Percentiles rank a stretch among this genome's conserved stretches.
Conservation (phyloP, 2,797 vertebrate species). For the Lacerta bilineata region DNA sequence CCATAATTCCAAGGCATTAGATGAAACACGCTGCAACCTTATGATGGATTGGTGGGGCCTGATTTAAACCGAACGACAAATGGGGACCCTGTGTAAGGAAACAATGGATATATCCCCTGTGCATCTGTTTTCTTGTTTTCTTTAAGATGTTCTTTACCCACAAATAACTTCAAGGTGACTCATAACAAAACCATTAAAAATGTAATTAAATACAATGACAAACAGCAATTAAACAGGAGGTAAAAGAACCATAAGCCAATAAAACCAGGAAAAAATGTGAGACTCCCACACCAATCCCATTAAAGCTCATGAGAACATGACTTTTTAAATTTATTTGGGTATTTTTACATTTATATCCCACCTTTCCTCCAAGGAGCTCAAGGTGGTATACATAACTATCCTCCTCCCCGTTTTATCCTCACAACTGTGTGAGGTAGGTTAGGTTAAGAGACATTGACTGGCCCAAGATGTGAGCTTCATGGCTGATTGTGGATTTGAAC, state of each 20-base stretch:
- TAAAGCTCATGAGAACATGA: not conserved
- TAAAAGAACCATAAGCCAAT: not conserved
- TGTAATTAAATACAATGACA: not conserved
- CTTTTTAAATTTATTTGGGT: too few species aligned
- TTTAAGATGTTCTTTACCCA: not conserved
- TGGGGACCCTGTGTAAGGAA: not conserved
- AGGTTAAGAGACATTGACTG: too few species aligned
- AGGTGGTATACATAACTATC: too few species aligned
- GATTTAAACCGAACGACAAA: conserved; percentile 39
- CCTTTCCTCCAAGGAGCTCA: too few species aligned
- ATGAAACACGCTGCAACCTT: conserved; percentile 39
- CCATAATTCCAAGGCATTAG: conserved; percentile 49
- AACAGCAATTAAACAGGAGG: not conserved
- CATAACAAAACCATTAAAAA: not conserved
- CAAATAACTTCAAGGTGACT: not conserved
- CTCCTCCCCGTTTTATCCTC: too few species aligned
- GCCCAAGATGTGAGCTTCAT: too few species aligned
- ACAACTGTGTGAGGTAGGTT: too few species aligned
- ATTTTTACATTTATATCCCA: too few species aligned
- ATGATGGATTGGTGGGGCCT: conserved; percentile 17
- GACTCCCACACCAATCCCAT: not conserved
- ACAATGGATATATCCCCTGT: not conserved
- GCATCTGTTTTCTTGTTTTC: not conserved
- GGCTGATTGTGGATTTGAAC: too few species aligned
- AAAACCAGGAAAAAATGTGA: not conserved